These are phyloP conservation scores for Urophycis tenuis DNA, from an alignment of 2,797 vertebrate species.

Conservation along the genomic window DNA sequence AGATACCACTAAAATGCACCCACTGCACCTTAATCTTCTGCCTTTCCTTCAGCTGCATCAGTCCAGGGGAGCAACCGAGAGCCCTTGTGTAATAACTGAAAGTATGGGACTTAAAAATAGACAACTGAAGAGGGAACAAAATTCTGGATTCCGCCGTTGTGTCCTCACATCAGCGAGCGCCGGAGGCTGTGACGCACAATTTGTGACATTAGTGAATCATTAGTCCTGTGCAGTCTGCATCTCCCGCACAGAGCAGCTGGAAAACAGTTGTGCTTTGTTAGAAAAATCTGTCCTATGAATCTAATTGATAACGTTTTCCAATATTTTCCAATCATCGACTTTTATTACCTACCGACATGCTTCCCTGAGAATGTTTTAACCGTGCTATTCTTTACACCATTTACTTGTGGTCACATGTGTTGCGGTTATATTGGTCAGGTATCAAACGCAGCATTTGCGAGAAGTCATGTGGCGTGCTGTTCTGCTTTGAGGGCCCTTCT, in stretches of 20 bases:
- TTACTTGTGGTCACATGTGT: neutral
- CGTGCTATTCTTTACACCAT: neutral
- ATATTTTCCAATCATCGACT: neutral
- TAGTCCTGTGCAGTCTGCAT: neutral
- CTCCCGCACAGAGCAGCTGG: neutral
- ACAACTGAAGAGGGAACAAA: slow-evolving; percentile 31
- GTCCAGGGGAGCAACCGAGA: slow-evolving; percentile 27
- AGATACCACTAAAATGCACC: no score
- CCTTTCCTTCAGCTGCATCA: slow-evolving; percentile 28
- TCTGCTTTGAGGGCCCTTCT: slow-evolving; percentile 44
- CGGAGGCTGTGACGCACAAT: slow-evolving; percentile 19
- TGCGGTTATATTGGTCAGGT: neutral
- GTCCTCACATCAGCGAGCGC: slow-evolving; percentile 11
- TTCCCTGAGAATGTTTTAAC: neutral
- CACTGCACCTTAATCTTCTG: slow-evolving; percentile 5
- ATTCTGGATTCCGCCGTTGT: slow-evolving; percentile 7
- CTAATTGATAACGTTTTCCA: neutral
- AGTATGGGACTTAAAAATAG: slow-evolving; percentile 38
- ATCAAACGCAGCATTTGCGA: slow-evolving; percentile 47
- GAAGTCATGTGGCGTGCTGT: slow-evolving; percentile 47
- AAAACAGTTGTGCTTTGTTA: neutral
- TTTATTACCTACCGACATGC: neutral
- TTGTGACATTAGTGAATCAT: slow-evolving; percentile 30
- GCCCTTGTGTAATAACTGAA: slow-evolving; percentile 41
- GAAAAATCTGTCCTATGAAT: neutral